Conservation (phyloP, 2,113 vertebrate species). For the Eudyptes chrysolophus region DNA sequence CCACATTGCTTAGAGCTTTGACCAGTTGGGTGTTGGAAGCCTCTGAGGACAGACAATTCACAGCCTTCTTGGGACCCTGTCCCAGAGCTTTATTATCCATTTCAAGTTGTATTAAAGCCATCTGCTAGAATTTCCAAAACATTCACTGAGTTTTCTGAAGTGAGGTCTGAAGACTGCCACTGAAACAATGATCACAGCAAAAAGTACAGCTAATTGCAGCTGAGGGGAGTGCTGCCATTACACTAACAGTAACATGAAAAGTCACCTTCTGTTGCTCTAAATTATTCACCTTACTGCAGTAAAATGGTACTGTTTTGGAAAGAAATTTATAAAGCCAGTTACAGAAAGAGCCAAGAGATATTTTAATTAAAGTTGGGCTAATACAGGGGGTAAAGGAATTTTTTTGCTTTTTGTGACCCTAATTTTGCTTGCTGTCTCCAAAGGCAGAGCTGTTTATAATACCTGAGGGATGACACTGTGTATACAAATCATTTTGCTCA, state of each 20-base stretch:
- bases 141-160: fast-evolving
- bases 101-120: background rate
- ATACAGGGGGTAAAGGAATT: background rate
- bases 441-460: background rate
- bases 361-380: background rate
- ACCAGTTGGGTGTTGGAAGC: background rate
- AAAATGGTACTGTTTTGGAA: background rate
- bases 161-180: background rate
- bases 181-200: background rate
- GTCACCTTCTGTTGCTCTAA: background rate
- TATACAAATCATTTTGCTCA: background rate
- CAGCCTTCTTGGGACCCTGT: background rate
- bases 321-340: background rate
- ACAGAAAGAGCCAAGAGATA: background rate
- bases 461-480: background rate
- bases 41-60: background rate
- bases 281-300: background rate
- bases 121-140: background rate
- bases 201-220: background rate
- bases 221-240: background rate
- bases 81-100: background rate
- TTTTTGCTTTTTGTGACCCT: background rate
- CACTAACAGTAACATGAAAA: background rate
- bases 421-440: background rate
- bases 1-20: background rate